Base-by-base conservation (phyloP, 2,797 vertebrate species). In the Leptodactylus fallax region DNA sequence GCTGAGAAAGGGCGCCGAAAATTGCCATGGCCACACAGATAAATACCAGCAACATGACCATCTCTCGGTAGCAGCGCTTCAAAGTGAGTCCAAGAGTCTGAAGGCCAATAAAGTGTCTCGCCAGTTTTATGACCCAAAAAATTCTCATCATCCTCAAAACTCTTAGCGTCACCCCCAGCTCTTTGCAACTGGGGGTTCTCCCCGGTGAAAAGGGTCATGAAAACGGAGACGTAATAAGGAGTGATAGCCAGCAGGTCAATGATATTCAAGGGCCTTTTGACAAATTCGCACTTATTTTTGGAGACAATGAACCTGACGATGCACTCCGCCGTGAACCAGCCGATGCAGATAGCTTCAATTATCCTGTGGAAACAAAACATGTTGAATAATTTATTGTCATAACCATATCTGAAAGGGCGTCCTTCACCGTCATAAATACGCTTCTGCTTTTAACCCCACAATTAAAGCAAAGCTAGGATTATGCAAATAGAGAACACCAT, bases 111-210 rank as follows among this genome's bases (percentile, higher is more conserved):
- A 99, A 99, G 94, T 99, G 98, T 90, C 98, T 96, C 79, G 98
- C 98, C 85, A 99, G 95, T 94, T 99, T 99, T 94, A 99, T 98
- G 89, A 99, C 97, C 98, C 98, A 99, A 94, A 99, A 99, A 94
- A 99, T 98, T 91, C 98, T 95, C 98, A 99, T 98, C 98, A 99
- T 99, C 92, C 98, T 95, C 91, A 99, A 95, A 89, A 98, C 97
- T 55, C 98, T 96, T 91, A 99, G 94, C 61, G 98, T 96, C 92
- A 99, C 95, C 72, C 72, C 98, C 98, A 11, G 97, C 98, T 58
- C 97, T 97, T 92, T 99, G 98, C 47, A 99, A 96, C 90, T 99
- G 97, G 0, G 97, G 97, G 91, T 97, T 98, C 83, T 98, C 98
- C 51, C 96, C 95, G 7, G 98, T 98, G 90, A 98, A 92, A 11